These are phyloP conservation scores for Tichodroma muraria DNA, from an alignment of 2,113 vertebrate species.

Conservation along the genomic window DNA sequence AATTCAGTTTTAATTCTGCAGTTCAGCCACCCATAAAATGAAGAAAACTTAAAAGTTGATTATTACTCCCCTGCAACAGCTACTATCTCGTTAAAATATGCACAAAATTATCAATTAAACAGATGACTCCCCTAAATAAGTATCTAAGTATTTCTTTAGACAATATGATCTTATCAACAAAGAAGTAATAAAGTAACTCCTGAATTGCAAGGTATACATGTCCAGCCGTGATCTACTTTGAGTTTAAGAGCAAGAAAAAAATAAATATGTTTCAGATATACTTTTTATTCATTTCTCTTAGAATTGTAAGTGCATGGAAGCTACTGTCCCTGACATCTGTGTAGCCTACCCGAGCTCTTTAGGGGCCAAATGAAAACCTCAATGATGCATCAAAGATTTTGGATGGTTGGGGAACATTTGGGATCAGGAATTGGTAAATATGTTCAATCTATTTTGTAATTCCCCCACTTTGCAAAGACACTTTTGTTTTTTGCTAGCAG, in stretches of 20 bases:
- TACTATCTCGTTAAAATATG: background rate
- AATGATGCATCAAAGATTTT: background rate
- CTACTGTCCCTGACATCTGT: background rate
- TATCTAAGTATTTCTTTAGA: background rate
- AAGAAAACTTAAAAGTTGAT: background rate
- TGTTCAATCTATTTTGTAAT: background rate
- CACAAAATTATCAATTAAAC: background rate
- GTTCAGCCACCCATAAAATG: background rate
- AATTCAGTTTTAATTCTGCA: background rate
- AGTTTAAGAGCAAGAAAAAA: background rate
- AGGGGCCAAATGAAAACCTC: background rate
- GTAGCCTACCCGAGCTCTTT: background rate
- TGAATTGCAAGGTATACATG: background rate
- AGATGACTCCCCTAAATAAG: background rate
- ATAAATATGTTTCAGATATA: background rate
- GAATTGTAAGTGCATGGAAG: background rate
- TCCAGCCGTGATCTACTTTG: background rate
- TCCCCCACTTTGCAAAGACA: background rate
- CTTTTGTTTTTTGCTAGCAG: background rate
- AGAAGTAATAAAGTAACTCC: background rate
- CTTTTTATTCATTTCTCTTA: background rate
- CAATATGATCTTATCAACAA: background rate
- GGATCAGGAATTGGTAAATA: background rate
- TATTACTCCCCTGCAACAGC: background rate
- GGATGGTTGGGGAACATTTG: accelerated